Conservation (phyloP, 2,113 vertebrate genomes). For the Corydoras sp. region DNA sequence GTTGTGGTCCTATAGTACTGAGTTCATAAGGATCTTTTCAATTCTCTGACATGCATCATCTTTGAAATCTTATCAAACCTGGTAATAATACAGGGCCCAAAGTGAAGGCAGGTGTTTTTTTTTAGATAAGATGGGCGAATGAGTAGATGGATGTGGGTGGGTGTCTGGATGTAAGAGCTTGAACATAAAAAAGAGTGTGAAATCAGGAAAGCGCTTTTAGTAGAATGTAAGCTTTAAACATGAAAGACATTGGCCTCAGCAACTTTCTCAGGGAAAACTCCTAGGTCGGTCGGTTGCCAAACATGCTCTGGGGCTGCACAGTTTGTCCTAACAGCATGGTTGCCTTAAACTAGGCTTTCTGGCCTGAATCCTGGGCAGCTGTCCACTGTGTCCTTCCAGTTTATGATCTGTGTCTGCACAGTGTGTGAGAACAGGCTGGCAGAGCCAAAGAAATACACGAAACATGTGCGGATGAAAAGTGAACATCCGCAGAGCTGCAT, state of each 20-base stretch:
- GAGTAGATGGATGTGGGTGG: slow-evolving; percentile 2
- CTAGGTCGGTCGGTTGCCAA: no score
- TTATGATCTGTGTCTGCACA: slow-evolving; percentile 23
- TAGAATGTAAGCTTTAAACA: no score
- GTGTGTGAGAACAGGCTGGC: slow-evolving; percentile 9
- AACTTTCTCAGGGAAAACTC: no score
- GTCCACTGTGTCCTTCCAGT: slow-evolving; percentile 25
- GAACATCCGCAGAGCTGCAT: background rate
- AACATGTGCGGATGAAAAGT: background rate
- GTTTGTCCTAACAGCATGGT: slow-evolving; percentile 4
- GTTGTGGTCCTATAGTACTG: background rate
- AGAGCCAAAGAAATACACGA: slow-evolving; percentile 18
- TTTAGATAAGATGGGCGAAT: slow-evolving; percentile 32
- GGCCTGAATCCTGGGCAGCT: slow-evolving; percentile 20
- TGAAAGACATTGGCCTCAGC: no score
- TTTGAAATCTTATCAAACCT: slow-evolving; percentile 8
- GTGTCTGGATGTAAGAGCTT: background rate
- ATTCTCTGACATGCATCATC: slow-evolving; percentile 4
- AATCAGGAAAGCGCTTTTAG: background rate
- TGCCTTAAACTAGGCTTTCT: background rate
- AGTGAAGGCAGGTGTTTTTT: slow-evolving; percentile 39
- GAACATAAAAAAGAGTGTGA: slow-evolving; percentile 3
- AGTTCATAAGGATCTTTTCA: background rate
- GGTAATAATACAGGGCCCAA: slow-evolving; percentile 18
- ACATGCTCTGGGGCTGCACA: background rate